Percentiles rank a stretch among this genome's conserved stretches.
phyloP scores from a whole-genome alignment of 2,888 invertebrate genomes.

The Timandra comae region DNA sequence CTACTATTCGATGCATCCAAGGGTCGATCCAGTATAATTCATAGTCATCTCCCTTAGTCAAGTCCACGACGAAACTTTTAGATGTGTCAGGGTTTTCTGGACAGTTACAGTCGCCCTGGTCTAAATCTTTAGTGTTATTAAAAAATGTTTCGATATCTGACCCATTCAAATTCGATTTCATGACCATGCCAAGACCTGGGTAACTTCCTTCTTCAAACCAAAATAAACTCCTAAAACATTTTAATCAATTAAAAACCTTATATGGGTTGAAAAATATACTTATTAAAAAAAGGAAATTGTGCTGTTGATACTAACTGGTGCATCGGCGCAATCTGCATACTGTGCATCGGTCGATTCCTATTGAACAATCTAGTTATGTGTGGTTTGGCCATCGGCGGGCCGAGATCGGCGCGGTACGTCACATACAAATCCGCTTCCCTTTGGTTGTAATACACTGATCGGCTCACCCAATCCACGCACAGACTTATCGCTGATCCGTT shows the following conservation, averaged over 20 bases:
- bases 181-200: constrained; percentile 77
- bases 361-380: constrained; percentile 73
- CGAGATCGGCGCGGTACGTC: constrained; percentile 81
- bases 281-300: too few relatives aligned
- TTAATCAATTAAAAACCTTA: too few relatives aligned
- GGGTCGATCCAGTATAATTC: constrained; percentile 81
- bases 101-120: constrained; percentile 77
- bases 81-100: constrained; percentile 79
- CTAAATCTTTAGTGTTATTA: constrained; percentile 41
- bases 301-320: constrained; percentile 80
- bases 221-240: constrained; percentile 78
- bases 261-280: too few relatives aligned
- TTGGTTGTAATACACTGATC: constrained; percentile 90
- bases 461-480: constrained; percentile 91
- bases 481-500: constrained; percentile 77
- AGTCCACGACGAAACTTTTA: constrained; percentile 81
- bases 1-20: constrained; percentile 76
- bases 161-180: constrained; percentile 79
- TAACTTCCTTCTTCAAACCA: constrained; percentile 84
- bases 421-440: constrained; percentile 70
- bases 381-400: constrained; percentile 73
- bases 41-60: constrained; percentile 70
- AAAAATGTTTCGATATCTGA: constrained; percentile 76
- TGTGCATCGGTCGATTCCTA: constrained; percentile 76
- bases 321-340: constrained; percentile 85